Evolutionary conservation across 2,113 vertebrate genomes (phyloP).

Genomic region (Galbula dea): DNA sequence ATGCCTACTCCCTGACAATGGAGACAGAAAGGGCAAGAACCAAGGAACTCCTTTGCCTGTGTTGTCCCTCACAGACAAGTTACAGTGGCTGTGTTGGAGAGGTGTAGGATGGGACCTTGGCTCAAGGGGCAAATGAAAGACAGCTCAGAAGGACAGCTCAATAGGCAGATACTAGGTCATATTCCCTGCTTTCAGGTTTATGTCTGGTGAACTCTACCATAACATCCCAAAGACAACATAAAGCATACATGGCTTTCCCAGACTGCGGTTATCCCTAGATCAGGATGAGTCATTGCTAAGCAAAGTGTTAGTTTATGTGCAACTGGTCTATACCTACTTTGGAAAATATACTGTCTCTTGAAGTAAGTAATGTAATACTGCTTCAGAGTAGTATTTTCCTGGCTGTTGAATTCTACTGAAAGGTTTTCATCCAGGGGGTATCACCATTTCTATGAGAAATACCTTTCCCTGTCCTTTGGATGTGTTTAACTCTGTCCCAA

Average conservation of each 20-base stretch:
- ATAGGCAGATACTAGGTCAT: background rate
- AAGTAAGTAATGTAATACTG: background rate
- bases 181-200: background rate
- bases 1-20: background rate
- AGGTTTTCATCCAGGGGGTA: background rate
- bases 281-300: background rate
- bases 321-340: background rate
- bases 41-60: background rate
- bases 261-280: background rate
- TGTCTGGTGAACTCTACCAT: background rate
- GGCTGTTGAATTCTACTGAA: background rate
- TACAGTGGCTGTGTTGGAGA: fast-evolving
- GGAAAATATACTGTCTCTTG: background rate
- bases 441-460: background rate
- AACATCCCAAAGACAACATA: background rate
- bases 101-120: fast-evolving
- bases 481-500: background rate
- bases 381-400: background rate
- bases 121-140: background rate
- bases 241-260: background rate
- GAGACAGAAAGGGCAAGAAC: background rate
- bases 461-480: background rate
- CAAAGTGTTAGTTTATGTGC: background rate
- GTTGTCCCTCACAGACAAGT: background rate
- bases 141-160: background rate